Base-by-base conservation (phyloP, 1,140 invertebrate genomes). In the Trichonephila inaurata region DNA sequence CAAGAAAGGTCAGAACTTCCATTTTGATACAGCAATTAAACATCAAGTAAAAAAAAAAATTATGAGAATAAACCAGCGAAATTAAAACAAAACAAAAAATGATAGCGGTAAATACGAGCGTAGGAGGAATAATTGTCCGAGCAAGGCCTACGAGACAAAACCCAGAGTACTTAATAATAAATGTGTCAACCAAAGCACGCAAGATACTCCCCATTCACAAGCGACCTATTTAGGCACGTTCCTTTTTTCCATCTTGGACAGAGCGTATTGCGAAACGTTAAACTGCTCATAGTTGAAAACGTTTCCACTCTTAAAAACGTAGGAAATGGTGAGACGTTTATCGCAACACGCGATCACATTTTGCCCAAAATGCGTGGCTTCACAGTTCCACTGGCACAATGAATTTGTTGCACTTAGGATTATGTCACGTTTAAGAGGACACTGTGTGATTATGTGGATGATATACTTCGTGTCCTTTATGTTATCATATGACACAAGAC, bases 111-210 rank as follows among this genome's bases (percentile, higher is more conserved):
- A 83, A 83, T 58, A 58, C 51, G 16, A 85, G 90, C 90, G 90
- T 92, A 40, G 90, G 90, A 44, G 90, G 90, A 64, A 40, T 92
- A 92, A 92, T 92, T 83, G 90, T 92, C 81, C 44, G 40, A 64
- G 60, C 77, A 51, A 85, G 61, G 77, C n/a, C 61, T 58, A 51
- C 28, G 40, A 85, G 62, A 83, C 44, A 91, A 92, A 62, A 85
- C 51, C 28, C 77, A 24, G 44, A 24, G 62, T 85, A 92, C 82
- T 92, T 92, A 85, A 85, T 85, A 92, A 92, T 92, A 92, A 92
- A 85, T 92, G 90, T 92, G 90, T 92, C 90, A 92, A 66, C 90
- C 33, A 6, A 24, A 24, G 69, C 89, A 90, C 89, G 89, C 89
- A 33, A 90, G n/a, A 33, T 61, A 61, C 60, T 87, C 58, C 58